Evolutionary conservation across 2,113 vertebrate genomes (phyloP).

Genomic region (Ctenomys sociabilis): DNA sequence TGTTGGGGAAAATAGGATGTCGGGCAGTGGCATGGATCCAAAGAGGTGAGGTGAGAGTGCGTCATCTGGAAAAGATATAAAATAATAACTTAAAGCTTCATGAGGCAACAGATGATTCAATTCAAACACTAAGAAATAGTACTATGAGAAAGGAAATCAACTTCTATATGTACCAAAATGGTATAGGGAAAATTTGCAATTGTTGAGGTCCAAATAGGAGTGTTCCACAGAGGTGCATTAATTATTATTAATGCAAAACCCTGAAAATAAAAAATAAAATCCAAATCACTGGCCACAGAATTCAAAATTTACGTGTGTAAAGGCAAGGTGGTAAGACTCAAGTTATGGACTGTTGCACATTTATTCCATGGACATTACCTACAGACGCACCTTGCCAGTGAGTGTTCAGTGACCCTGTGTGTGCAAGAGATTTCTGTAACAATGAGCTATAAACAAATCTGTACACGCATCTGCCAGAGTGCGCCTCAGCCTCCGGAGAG

Average conservation of each 20-base stretch:
- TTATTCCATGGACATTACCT: conserved; percentile 92
- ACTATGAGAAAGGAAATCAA: conserved; percentile 80
- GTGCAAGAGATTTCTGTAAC: conserved; percentile 88
- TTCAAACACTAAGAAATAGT: conserved; percentile 81
- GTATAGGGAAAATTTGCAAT: conserved; percentile 54
- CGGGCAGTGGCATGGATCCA: conserved; percentile 78
- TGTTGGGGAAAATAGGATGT: conserved; percentile 57
- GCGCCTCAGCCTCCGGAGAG: conserved; percentile 86
- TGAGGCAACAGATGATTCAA: conserved; percentile 75
- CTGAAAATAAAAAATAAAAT: conserved; percentile 86
- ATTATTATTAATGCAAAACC: conserved; percentile 87
- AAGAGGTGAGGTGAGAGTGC: conserved; percentile 63
- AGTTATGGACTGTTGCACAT: conserved; percentile 92
- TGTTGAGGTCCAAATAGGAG: conserved; percentile 84
- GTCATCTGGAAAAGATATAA: conserved; percentile 54
- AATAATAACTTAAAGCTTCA: conserved; percentile 82
- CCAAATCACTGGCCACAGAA: conserved; percentile 84
- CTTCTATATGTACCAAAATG: conserved; percentile 74
- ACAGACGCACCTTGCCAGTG: conserved; percentile 93
- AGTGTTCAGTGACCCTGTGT: conserved; percentile 92
- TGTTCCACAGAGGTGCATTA: conserved; percentile 81
- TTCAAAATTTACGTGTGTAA: conserved; percentile 89
- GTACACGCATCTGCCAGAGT: conserved; percentile 90
- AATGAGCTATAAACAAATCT: conserved; percentile 94
- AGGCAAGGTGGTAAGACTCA: conserved; percentile 92